Percentiles rank a stretch among this genome's conserved stretches.
These are phyloP conservation scores for Toxotes jaculatrix DNA, from an alignment of 2,113 vertebrate species.

Conservation along the genomic window DNA sequence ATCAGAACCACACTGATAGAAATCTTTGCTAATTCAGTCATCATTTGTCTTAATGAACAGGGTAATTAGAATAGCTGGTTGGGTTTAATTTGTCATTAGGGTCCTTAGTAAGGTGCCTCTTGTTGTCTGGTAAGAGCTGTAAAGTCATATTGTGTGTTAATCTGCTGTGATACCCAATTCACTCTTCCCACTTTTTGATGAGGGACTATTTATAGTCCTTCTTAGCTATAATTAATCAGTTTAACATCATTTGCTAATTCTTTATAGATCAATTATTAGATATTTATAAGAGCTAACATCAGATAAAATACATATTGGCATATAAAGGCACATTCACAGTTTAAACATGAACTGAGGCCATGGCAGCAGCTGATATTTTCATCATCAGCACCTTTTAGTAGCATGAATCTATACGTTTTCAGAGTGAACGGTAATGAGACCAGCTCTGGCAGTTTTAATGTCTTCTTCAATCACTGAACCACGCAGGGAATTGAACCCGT, in stretches of 20 bases:
- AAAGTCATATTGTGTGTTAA: background rate
- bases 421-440: background rate
- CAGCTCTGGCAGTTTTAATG: background rate
- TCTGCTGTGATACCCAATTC: no score
- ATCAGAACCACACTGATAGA: slow-evolving; percentile 15
- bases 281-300: no score
- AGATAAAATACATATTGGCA: no score
- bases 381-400: background rate
- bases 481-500: slow-evolving; percentile 8
- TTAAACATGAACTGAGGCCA: background rate
- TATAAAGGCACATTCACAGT: no score
- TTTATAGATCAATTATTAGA: no score
- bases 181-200: background rate
- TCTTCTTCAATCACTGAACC: background rate
- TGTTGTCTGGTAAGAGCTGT: background rate
- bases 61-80: slow-evolving; percentile 26
- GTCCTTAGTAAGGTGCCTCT: background rate
- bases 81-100: slow-evolving; percentile 33
- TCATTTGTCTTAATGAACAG: slow-evolving; percentile 42
- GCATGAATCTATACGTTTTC: background rate
- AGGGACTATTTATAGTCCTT: background rate
- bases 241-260: background rate
- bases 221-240: background rate
- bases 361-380: background rate
- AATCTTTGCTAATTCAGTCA: slow-evolving; percentile 35